Evolutionary conservation across 2,113 vertebrate species (phyloP).

Genomic region (Reinhardtius hippoglossoides): DNA sequence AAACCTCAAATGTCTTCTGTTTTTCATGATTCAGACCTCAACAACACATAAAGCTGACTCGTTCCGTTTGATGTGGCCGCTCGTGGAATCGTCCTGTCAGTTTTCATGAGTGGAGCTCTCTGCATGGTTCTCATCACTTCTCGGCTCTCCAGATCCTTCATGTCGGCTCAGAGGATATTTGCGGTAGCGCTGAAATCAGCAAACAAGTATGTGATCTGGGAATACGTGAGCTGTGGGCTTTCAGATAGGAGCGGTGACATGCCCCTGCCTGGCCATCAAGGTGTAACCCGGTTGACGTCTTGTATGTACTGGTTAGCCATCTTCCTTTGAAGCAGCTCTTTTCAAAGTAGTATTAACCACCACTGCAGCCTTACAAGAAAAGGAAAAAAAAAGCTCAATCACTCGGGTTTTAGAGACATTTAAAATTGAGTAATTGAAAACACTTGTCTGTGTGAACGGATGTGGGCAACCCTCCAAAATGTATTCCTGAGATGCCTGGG

Average conservation of each 20-base stretch:
- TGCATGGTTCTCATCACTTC: conserved; percentile 49
- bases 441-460: conserved; percentile 85
- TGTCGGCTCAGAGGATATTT: conserved; percentile 44
- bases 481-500: conserved; percentile 86
- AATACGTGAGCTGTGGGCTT: conserved; percentile 8
- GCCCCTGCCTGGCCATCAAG: conserved; percentile 31
- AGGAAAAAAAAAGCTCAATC: conserved; percentile 58
- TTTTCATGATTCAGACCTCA: conserved; percentile 43
- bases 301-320: conserved; percentile 17
- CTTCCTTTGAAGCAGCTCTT: conserved; percentile 46
- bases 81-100: conserved; percentile 43
- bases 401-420: conserved; percentile 77
- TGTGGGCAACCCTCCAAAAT: conserved; percentile 85
- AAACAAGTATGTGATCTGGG: conserved; percentile 30
- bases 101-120: conserved; percentile 36
- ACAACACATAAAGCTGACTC: conserved; percentile 30
- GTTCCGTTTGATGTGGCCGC: conserved; percentile 36
- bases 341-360: conserved; percentile 46
- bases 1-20: conserved; percentile 20
- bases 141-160: conserved; percentile 35
- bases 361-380: conserved; percentile 38
- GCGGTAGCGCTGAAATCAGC: conserved; percentile 41
- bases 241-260: conserved; percentile 5
- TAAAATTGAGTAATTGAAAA: conserved; percentile 85
- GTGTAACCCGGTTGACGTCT: conserved; percentile 26